These are phyloP conservation scores for Doris montereyensis DNA, from an alignment of 2,888 invertebrate genomes.

Conservation along the genomic window DNA sequence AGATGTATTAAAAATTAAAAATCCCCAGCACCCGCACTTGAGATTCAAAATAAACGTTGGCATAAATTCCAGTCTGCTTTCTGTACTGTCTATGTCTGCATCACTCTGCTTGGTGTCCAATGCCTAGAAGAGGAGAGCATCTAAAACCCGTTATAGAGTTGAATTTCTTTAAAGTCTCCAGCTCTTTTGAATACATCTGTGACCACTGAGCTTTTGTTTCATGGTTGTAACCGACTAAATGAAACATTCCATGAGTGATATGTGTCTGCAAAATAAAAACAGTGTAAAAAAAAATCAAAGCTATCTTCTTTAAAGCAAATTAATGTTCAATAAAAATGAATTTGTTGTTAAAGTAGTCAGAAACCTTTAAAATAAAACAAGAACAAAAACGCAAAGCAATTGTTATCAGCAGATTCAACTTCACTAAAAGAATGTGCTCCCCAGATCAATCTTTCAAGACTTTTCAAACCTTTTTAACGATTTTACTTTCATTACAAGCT, in stretches of 20 bases:
- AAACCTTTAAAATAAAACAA: too few relatives aligned
- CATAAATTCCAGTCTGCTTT: too few relatives aligned
- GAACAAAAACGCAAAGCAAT: background rate
- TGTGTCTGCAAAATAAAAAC: constrained; percentile 48
- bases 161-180: constrained; percentile 48
- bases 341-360: background rate
- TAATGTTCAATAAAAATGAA: background rate
- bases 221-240: constrained; percentile 54
- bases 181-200: constrained; percentile 49
- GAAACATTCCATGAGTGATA: constrained; percentile 54
- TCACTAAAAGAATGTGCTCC: too few relatives aligned
- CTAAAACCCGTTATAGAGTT: constrained; percentile 48
- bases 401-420: too few relatives aligned
- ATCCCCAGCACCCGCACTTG: too few relatives aligned
- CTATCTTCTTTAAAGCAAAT: background rate
- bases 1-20: too few relatives aligned
- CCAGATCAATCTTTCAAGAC: too few relatives aligned
- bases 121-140: constrained; percentile 47
- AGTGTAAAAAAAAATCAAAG: background rate
- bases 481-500: too few relatives aligned
- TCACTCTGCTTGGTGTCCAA: constrained; percentile 48
- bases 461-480: too few relatives aligned
- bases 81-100: too few relatives aligned
- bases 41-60: too few relatives aligned
- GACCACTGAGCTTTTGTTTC: constrained; percentile 50